Evolutionary conservation across 2,888 invertebrate genomes (phyloP).

Genomic region (Dorcus parallelipipedus): DNA sequence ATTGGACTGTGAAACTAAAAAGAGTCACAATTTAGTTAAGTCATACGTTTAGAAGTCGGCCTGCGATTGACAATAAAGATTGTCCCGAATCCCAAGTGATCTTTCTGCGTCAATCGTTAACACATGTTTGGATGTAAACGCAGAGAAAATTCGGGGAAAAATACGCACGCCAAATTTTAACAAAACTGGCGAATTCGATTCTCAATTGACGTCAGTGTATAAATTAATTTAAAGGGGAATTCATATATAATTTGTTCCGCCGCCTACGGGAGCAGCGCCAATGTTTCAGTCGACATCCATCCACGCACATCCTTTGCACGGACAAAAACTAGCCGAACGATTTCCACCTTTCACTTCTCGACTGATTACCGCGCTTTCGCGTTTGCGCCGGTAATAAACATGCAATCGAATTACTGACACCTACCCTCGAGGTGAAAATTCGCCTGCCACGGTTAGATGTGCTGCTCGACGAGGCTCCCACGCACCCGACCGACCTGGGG

Average conservation of each 20-base stretch:
- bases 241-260: background rate
- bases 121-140: too few relatives aligned
- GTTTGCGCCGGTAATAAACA: background rate
- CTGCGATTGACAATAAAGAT: too few relatives aligned
- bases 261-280: background rate
- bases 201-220: background rate
- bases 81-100: too few relatives aligned
- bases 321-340: background rate
- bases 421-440: background rate
- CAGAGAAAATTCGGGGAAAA: too few relatives aligned
- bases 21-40: too few relatives aligned
- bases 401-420: background rate
- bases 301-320: background rate
- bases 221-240: background rate
- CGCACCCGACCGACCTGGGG: slow-evolving; percentile 1
- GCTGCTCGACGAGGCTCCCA: background rate
- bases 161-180: too few relatives aligned
- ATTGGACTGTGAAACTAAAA: too few relatives aligned
- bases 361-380: background rate
- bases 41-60: too few relatives aligned
- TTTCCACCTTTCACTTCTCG: background rate
- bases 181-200: too few relatives aligned
- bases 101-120: too few relatives aligned
- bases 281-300: background rate
- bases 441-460: background rate